Base-by-base conservation (phyloP, 2,797 vertebrate species). In the Crypturellus tataupa region DNA sequence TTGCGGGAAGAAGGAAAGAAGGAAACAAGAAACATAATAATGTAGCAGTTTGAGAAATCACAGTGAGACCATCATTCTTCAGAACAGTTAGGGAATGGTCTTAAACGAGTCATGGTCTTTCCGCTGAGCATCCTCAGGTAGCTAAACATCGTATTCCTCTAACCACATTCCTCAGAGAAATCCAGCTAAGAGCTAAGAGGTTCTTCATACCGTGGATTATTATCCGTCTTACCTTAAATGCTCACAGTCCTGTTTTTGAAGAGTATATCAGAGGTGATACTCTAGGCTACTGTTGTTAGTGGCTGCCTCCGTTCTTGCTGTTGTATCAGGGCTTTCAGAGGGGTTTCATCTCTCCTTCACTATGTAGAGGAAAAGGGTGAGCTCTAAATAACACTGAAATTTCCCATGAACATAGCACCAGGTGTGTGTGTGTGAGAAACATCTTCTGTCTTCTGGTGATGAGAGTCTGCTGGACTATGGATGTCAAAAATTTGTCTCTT, bases 301-400 rank as follows among this genome's bases (percentile, higher is more conserved):
- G 9, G 33, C 56, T 69, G 37, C 40, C 92, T 4, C 15, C 62
- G 35, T 85, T 56, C 62, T 29, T 69, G 40, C 69, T 70, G 46
- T 24, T 87, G 18, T 55, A 35, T 29, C 42, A 85, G 46, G 92
- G 15, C 37, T 75, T 6, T 27, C 33, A 25, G 17, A 12, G 44
- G 39, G 35, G 27, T 53, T 53, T 29, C 19, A 53, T 13, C 6
- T 42, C 0, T 0, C 14, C 60, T 0, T 29, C 33, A 37, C 29
- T 29, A 65, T n/a, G 35, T 11, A 23, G 17, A 60, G 18, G 67
- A 89, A 80, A 59, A 70, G 17, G 13, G 3, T 69, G 37, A 79
- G 40, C 21, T 53, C 47, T 69, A 42, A 33, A 24, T 70, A 64
- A 25, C n/a, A 19, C 65, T 31, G 27, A 65, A 89, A 29, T 55